A percentile compares a stretch with the other conserved stretches of the same genome.
Evolutionary conservation across 2,113 vertebrate genomes (phyloP).

Genomic region (Phodopus roborovskii): DNA sequence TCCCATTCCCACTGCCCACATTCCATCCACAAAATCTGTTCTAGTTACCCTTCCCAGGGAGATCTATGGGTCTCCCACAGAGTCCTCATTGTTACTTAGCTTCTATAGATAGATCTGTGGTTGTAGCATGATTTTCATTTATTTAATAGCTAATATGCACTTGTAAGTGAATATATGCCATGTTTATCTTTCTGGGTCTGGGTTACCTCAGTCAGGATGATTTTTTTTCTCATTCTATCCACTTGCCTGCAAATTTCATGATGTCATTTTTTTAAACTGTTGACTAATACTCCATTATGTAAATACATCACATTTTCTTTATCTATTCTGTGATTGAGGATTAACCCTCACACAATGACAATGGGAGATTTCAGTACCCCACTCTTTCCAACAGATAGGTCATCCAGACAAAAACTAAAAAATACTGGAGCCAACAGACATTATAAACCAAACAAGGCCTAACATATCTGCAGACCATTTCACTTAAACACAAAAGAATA

Average conservation of each 20-base stretch:
- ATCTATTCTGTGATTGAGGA: neutral
- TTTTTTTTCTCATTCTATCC: neutral
- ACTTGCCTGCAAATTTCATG: neutral
- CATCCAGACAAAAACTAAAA: neutral
- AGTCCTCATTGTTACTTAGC: neutral
- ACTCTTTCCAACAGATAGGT: neutral
- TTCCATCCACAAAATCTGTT: too few relatives aligned
- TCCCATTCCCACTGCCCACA: too few relatives aligned
- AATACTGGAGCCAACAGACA: neutral
- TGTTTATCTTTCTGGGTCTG: neutral
- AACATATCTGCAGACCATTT: neutral
- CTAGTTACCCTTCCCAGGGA: too few relatives aligned
- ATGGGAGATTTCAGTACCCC: neutral
- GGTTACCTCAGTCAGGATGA: neutral
- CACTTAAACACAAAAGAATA: neutral
- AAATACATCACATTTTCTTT: neutral
- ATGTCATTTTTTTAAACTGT: neutral
- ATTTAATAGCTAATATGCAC: too few relatives aligned
- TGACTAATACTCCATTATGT: neutral
- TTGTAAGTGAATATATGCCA: neutral
- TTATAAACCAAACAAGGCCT: neutral
- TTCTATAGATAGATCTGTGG: neutral
- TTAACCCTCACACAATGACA: neutral
- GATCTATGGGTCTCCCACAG: too few relatives aligned
- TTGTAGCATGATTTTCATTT: neutral